These are phyloP conservation scores for Phlogophora meticulosa DNA, from an alignment of 2,888 invertebrate species.

Conservation along the genomic window DNA sequence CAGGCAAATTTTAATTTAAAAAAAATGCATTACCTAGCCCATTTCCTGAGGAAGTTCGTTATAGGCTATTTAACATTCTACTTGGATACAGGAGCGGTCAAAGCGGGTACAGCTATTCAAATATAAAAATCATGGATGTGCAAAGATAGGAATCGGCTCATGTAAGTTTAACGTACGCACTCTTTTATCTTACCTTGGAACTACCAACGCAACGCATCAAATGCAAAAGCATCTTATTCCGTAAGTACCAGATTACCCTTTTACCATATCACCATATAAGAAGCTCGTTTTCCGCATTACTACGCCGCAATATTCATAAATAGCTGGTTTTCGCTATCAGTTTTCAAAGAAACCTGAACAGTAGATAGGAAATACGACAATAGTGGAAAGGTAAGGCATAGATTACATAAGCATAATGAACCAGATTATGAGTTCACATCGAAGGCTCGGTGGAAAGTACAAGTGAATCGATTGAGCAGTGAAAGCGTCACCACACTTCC, in stretches of 20 bases:
- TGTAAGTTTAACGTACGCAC: not conserved
- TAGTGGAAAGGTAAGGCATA: constrained; percentile 33
- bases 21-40: no score
- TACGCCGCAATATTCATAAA: not conserved
- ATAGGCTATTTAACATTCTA: no score
- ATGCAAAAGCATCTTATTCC: not conserved
- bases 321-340: constrained; percentile 10
- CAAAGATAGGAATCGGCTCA: not conserved
- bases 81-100: no score
- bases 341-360: constrained; percentile 7
- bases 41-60: no score
- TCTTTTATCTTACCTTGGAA: not conserved
- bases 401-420: constrained; percentile 65
- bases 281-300: constrained; percentile 2
- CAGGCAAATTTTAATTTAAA: no score
- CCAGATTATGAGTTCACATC: constrained; percentile 64
- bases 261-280: not conserved
- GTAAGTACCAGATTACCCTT: not conserved
- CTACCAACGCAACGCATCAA: not conserved
- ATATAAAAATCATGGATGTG: no score
- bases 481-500: constrained; percentile 69
- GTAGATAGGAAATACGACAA: constrained; percentile 27
- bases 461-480: constrained; percentile 70
- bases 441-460: constrained; percentile 66
- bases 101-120: no score